Evolutionary conservation across 2,888 invertebrate genomes (phyloP).

Genomic region (Caenorhabditis parvicauda): DNA sequence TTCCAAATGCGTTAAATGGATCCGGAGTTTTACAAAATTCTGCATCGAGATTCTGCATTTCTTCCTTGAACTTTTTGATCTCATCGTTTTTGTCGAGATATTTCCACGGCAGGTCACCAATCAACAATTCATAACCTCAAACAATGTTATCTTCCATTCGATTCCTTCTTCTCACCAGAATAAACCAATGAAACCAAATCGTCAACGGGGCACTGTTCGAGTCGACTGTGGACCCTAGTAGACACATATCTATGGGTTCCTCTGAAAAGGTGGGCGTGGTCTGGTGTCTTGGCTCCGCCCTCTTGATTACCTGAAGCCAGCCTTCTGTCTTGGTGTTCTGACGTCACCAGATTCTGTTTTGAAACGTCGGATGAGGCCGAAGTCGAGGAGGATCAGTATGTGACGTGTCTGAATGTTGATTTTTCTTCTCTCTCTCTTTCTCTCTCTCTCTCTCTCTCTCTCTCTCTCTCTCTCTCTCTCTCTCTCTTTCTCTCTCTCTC

Average conservation of each 20-base stretch:
- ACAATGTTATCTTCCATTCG: neutral
- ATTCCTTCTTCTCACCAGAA: slow-evolving; percentile 5
- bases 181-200: slow-evolving; percentile 40
- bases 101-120: slow-evolving; percentile 26
- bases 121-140: slow-evolving; percentile 12
- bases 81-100: slow-evolving; percentile 28
- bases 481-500: neutral
- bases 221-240: slow-evolving; percentile 29
- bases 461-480: neutral
- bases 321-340: slow-evolving; percentile 21
- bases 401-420: slow-evolving; percentile 29
- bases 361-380: slow-evolving; percentile 44
- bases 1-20: slow-evolving; percentile 7
- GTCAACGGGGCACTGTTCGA: slow-evolving; percentile 34
- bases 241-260: slow-evolving; percentile 53
- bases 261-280: too few relatives aligned
- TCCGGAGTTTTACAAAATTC: neutral
- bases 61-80: slow-evolving; percentile 34
- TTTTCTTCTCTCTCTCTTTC: neutral
- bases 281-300: too few relatives aligned
- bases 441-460: slow-evolving; percentile 1
- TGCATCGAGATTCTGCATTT: slow-evolving; percentile 17
- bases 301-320: slow-evolving; percentile 28
- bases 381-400: slow-evolving; percentile 40
- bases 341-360: slow-evolving; percentile 29